Conservation (phyloP, 2,888 invertebrate genomes). For the Tuberolachnus salignus region DNA sequence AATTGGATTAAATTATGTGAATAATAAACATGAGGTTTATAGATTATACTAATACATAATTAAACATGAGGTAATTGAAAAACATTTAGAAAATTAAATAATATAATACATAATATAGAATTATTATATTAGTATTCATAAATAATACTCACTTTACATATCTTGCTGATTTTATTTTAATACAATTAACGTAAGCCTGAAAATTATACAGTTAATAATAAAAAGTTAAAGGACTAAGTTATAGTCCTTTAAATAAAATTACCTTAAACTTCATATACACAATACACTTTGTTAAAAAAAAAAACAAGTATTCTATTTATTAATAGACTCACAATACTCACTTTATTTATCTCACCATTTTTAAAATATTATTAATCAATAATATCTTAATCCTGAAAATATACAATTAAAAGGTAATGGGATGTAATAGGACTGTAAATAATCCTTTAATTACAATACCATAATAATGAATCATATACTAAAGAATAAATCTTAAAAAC, state of each 20-base stretch:
- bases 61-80: too few relatives aligned
- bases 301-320: too few relatives aligned
- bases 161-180: background rate
- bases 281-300: too few relatives aligned
- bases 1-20: background rate
- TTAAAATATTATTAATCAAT: too few relatives aligned
- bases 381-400: constrained; percentile 7
- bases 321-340: background rate
- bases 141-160: constrained; percentile 29
- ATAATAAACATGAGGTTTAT: background rate
- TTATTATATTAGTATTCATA: background rate
- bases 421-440: constrained; percentile 12
- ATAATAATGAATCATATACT: background rate
- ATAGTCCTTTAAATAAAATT: too few relatives aligned
- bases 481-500: constrained; percentile 3
- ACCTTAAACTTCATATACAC: too few relatives aligned
- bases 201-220: background rate
- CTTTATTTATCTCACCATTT: background rate
- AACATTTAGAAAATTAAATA: background rate
- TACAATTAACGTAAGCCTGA: background rate
- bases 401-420: background rate
- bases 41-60: too few relatives aligned
- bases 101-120: background rate
- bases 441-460: constrained; percentile 19
- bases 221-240: too few relatives aligned